Evolutionary conservation across 2,888 invertebrate genomes (phyloP).

Genomic region (Aethes cnicana): DNA sequence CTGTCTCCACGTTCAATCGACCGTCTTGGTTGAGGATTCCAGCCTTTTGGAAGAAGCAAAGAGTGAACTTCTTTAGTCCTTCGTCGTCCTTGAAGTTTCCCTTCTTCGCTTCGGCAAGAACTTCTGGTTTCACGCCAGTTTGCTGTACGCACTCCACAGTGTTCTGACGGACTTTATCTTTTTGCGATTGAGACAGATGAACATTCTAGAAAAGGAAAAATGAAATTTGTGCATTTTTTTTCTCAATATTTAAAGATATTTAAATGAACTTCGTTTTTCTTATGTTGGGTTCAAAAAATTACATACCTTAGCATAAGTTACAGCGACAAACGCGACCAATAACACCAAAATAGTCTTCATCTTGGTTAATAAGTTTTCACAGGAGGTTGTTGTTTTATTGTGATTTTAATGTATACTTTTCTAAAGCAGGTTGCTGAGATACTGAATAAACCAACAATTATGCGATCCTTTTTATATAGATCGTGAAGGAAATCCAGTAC

Average conservation of each 20-base stretch:
- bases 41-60: conserved; percentile 55
- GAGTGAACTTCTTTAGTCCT: conserved; percentile 51
- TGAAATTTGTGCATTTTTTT: too few relatives aligned
- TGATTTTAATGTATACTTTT: too few relatives aligned
- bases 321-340: conserved; percentile 6
- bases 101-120: conserved; percentile 49
- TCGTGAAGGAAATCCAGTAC: conserved; percentile 48
- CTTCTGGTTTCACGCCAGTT: conserved; percentile 57
- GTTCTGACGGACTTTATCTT: conserved; percentile 52
- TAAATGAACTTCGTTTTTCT: too few relatives aligned
- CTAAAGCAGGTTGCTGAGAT: conserved; percentile 27
- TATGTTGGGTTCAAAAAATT: neutral
- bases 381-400: too few relatives aligned
- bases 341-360: conserved; percentile 13
- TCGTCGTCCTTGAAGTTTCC: conserved; percentile 52
- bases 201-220: conserved; percentile 53
- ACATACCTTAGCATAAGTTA: conserved; percentile 23
- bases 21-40: conserved; percentile 45
- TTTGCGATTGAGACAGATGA: conserved; percentile 52
- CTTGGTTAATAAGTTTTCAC: neutral
- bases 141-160: conserved; percentile 60
- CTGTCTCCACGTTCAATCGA: conserved; percentile 49
- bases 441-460: conserved; percentile 23
- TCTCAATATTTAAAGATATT: too few relatives aligned
- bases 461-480: conserved; percentile 45